phyloP scores from a whole-genome alignment of 64 coral and sea anemone species.

The Pocillopora damicornis region DNA sequence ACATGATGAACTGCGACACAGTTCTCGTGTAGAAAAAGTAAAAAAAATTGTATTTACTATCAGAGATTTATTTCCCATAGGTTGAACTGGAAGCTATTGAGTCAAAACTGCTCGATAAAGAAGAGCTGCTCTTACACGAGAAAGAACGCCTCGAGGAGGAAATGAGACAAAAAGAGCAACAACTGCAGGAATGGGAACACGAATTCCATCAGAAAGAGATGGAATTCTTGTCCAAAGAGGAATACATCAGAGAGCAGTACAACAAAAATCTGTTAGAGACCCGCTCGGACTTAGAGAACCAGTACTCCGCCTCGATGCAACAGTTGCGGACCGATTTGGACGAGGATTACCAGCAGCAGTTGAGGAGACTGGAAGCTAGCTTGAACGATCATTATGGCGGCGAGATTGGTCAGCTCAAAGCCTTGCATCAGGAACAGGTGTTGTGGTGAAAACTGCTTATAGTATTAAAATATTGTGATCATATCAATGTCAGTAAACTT shows the following conservation, averaged over 20 bases:
- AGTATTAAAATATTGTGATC: neutral
- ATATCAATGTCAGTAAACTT: too few species aligned
- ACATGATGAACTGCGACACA: too few species aligned
- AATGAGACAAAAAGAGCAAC: conserved; percentile 80
- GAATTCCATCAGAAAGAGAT: conserved; percentile 88
- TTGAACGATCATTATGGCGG: conserved; percentile 49
- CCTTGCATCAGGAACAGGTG: conserved; percentile 68
- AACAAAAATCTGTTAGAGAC: conserved; percentile 55
- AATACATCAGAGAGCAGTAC: conserved; percentile 67
- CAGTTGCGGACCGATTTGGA: conserved; percentile 67
- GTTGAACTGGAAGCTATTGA: conserved; percentile 83
- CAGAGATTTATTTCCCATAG: conserved; percentile 38
- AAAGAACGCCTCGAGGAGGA: conserved; percentile 77
- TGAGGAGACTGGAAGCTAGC: conserved; percentile 44
- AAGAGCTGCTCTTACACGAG: conserved; percentile 72
- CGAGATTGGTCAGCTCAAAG: conserved; percentile 41
- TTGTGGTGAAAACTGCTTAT: conserved; percentile 31
- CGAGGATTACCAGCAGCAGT: conserved; percentile 41
- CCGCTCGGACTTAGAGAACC: conserved; percentile 63
- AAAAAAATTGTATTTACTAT: neutral
- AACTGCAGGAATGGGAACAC: conserved; percentile 88
- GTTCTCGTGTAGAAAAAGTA: neutral
- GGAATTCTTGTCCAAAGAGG: conserved; percentile 62
- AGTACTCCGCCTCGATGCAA: conserved; percentile 64
- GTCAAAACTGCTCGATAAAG: conserved; percentile 73